Evolutionary conservation across 2,797 vertebrate genomes (phyloP).

Genomic region (Pangasius djambal): DNA sequence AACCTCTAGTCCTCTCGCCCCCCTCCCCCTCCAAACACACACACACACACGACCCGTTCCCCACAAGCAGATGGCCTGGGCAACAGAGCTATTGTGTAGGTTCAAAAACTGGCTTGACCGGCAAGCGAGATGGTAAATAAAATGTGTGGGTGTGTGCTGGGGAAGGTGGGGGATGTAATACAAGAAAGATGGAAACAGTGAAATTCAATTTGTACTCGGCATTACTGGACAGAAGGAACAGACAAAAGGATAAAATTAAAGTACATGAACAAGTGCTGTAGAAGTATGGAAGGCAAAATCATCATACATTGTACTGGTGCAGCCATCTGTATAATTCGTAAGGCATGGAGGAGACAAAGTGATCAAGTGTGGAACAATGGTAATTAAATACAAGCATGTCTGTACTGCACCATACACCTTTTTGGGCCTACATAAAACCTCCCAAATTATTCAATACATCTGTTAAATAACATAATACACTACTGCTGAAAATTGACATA

Average conservation of each 20-base stretch:
- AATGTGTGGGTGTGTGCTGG: not conserved
- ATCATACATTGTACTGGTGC: not conserved
- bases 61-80: constrained; percentile 59
- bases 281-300: constrained; percentile 26
- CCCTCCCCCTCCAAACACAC: constrained; percentile 17
- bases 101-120: constrained; percentile 48
- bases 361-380: not conserved
- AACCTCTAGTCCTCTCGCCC: not conserved
- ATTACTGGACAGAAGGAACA: constrained; percentile 2
- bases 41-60: constrained; percentile 42
- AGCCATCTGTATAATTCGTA: not conserved
- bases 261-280: not conserved
- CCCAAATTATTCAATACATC: not conserved
- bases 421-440: not conserved
- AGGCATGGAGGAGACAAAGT: not conserved
- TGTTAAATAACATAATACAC: not conserved
- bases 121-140: constrained; percentile 31
- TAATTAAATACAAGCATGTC: not conserved
- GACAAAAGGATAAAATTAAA: constrained; percentile 17
- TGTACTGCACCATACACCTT: not conserved
- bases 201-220: constrained; percentile 25
- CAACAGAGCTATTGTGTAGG: constrained; percentile 52
- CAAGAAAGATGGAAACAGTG: constrained; percentile 28
- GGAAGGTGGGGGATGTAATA: constrained; percentile 21
- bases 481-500: not conserved